Evolutionary conservation across 2,113 vertebrate species (phyloP), one percentile per base, ranked within the genome.

Genomic region (Leptodactylus fuscus): DNA sequence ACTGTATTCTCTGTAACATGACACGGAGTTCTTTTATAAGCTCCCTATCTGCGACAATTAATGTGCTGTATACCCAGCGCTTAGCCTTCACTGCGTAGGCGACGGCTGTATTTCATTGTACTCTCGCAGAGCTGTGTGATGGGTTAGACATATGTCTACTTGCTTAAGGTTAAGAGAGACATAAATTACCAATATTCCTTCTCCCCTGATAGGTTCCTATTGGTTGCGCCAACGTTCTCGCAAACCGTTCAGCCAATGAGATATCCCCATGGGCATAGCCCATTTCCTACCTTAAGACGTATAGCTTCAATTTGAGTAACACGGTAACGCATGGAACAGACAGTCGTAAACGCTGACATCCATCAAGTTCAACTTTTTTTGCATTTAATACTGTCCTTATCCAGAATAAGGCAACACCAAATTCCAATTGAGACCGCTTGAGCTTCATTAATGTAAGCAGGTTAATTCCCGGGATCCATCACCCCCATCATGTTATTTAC

Each of bases 401-500:
- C 48, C 73, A 76, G 44, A 74, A 51, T 76, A 51, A 76, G 46
- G 27, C 24, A 51, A 76, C n/a, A 49, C 15, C 44, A 76, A 76
- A 20, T 29, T 76, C 46, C 44, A 27, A 49, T 29, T 32, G 12
- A 32, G n/a, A 49, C 73, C 4, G 44, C 73, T 69, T 20, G 44
- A 76, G 44, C 46, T 49, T 49, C 44, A 76, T 76, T 76, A 76
- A 76, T 76, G 73, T 24, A 32, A 76, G 73, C 48, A 49, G 15
- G n/a, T 51, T 76, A 76, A 76, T 76, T 76, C 46, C 73, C 27
- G 46, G 46, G 46, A 76, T 76, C 46, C 48, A 76, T 76, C 73
- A 29, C 73, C 46, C 71, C 44, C 46, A 49, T 76, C 15, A 29
- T 76, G 46, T 76, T 76, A 76, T 76, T 76, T 76, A 76, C 24